Evolutionary conservation across 1,140 invertebrate species (phyloP).

Genomic region (Drosophila asahinai): DNA sequence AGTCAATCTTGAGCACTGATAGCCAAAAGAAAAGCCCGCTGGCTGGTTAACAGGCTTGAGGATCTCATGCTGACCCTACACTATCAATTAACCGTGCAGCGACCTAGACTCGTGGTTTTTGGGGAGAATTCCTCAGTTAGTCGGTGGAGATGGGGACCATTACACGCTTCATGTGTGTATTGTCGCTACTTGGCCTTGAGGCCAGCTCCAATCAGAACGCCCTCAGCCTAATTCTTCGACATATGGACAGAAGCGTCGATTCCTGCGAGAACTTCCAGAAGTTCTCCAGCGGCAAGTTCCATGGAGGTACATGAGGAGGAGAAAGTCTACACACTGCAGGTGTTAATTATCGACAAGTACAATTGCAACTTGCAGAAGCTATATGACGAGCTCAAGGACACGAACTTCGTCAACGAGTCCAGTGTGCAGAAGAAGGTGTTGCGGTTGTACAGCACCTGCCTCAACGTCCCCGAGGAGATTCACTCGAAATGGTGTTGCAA

Average conservation of each 20-base stretch:
- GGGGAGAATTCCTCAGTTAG: not conserved
- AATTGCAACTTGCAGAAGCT: not conserved
- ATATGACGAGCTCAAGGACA: not conserved
- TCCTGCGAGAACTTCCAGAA: not conserved
- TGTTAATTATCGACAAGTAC: not conserved
- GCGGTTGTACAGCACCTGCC: not conserved
- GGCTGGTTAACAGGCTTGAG: not conserved
- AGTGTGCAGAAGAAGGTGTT: constrained; percentile 2
- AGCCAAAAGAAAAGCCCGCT: not conserved
- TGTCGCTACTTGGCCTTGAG: not conserved
- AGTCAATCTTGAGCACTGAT: not conserved
- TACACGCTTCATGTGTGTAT: not conserved
- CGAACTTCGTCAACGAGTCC: not conserved
- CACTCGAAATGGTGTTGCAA: not conserved
- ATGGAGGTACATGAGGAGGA: not conserved
- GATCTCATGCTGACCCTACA: not conserved
- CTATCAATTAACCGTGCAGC: not conserved
- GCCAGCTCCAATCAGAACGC: not conserved
- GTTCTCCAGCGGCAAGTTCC: constrained; percentile 5
- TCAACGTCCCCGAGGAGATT: not conserved
- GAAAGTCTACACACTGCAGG: not conserved
- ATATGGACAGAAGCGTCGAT: not conserved
- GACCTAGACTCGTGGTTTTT: not conserved
- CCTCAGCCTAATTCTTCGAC: not conserved
- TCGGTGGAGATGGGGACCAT: not conserved